Base-by-base conservation (phyloP, 2,797 vertebrate genomes). In the Epinephelus awoara region DNA sequence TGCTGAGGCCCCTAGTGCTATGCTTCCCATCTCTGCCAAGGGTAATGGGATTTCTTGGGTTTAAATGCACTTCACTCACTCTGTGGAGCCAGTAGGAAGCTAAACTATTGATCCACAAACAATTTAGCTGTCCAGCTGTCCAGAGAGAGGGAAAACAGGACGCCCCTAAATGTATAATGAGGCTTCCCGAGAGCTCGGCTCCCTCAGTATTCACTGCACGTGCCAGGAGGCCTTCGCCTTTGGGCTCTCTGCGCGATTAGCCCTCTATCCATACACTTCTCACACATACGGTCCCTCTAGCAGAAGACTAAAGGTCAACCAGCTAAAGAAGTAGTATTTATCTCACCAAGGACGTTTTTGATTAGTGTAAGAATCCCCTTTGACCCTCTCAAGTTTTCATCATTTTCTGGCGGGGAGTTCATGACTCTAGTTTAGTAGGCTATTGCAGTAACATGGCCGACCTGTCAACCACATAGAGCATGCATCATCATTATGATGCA, bases 61-160 rank as follows among this genome's bases (percentile, higher is more conserved):
- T 88, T 92, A 93, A 95, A 93, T 92, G 92, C 93, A 92, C 92
- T 94, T 93, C 82, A 77, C 89, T 85, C 89, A 91, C 85, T 84
- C 83, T 66, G 79, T 74, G 57, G 87, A 91, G 91, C 89, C 86
- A 84, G 85, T 88, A 84, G 89, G 88, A 93, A 88, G 85, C 86
- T 90, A 90, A 94, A 93, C 90, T 94, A 95, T 95, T 93, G 96
- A 96, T 95, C 95, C 85, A 85, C 91, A 92, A 93, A 95, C 94
- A 94, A 92, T 93, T 94, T 92, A 93, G 92, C 79, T 80, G 88
- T 91, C 88, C 91, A 84, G 89, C 85, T 94, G 92, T 90, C 88
- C 91, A 75, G 79, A 77, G 79, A 89, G 50, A 88, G 74, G 73
- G 82, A 92, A 89, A 91, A 91, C 85, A 90, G 91, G 88, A 92